Evolutionary conservation across 2,113 vertebrate species (phyloP), one percentile per base, ranked within the genome.

Genomic region (Ctenodactylus gundi): DNA sequence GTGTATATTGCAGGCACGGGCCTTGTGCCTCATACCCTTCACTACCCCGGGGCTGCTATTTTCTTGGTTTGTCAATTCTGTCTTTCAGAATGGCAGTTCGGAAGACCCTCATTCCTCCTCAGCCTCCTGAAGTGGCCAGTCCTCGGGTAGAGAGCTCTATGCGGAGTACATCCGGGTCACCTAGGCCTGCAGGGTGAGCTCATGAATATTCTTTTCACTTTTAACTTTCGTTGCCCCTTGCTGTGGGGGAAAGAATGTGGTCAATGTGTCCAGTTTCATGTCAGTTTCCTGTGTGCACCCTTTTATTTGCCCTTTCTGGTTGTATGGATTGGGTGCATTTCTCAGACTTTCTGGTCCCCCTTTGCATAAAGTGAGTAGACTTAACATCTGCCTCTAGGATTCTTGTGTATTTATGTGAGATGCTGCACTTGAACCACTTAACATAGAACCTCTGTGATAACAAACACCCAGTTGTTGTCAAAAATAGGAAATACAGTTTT

Each of bases 101-200:
- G 96, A 99, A 99, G 98, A 99, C 98, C 94, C 98, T 99, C 95
- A 99, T 99, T 97, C 99, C 99, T 18, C 98, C 99, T 51, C 99
- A 99, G 97, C 98, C 99, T 53, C 98, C 98, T 92, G 99, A 99
- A 68, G 97, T 99, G 41, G 96, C 97, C 34, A 97, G 98, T 90
- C 98, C 99, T 1, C 98, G 99, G 78, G 98, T 99, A 0, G 99
- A 99, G 90, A 98, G 98, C 46, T 98, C 98, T 0, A 97, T 99
- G 97, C 98, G 99, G 34, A 99, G 98, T 97, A 98, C 99, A 0
- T 99, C 99, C 0, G 99, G 99, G 90, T 99, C 99, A 10, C 99
- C 99, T 5, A 98, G 99, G 91, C 99, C 99, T 95, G 98, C 99
- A 88, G 99, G 99, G 99, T 99, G 97, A 99, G 98, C 12, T 29